Evolutionary conservation across 1,140 invertebrate genomes (phyloP).

Genomic region (Steinernema feltiae): DNA sequence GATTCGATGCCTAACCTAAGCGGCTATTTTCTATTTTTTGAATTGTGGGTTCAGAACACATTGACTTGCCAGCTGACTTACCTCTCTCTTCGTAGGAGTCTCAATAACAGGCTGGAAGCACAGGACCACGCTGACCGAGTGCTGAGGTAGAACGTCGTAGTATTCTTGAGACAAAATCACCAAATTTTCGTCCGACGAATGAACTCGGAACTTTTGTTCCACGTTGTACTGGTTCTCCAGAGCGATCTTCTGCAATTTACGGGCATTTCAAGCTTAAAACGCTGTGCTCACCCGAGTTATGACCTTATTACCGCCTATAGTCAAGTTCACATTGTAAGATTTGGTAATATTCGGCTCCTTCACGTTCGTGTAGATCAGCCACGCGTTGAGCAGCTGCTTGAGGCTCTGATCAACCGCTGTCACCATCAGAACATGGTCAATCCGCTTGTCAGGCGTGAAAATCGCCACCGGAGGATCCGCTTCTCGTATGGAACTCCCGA

Average conservation of each 20-base stretch:
- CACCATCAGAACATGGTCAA: slow-evolving; percentile 27
- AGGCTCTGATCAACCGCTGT: slow-evolving; percentile 40
- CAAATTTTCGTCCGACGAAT: slow-evolving; percentile 34
- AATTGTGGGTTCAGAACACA: too few relatives aligned
- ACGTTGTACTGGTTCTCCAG: slow-evolving; percentile 39
- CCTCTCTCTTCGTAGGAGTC: background rate
- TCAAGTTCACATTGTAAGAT: slow-evolving; percentile 37
- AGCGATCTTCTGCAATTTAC: slow-evolving; percentile 26
- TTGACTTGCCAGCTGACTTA: background rate
- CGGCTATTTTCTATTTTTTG: too few relatives aligned
- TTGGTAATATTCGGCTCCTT: slow-evolving; percentile 43
- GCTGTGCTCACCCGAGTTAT: slow-evolving; percentile 14
- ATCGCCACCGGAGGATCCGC: slow-evolving; percentile 3
- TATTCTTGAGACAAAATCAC: slow-evolving; percentile 33
- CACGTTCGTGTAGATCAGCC: slow-evolving; percentile 31
- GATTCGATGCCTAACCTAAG: too few relatives aligned
- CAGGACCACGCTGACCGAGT: slow-evolving; percentile 13
- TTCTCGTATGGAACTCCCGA: slow-evolving; percentile 1
- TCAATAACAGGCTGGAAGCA: slow-evolving; percentile 32
- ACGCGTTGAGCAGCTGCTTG: slow-evolving; percentile 26
- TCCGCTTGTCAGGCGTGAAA: slow-evolving; percentile 29
- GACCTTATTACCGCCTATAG: slow-evolving; percentile 12
- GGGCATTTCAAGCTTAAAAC: slow-evolving; percentile 22
- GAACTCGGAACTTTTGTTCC: slow-evolving; percentile 28
- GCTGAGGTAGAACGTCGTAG: slow-evolving; percentile 23